Conservation (phyloP, 2,888 invertebrate species). For the Galerucella calmariensis region DNA sequence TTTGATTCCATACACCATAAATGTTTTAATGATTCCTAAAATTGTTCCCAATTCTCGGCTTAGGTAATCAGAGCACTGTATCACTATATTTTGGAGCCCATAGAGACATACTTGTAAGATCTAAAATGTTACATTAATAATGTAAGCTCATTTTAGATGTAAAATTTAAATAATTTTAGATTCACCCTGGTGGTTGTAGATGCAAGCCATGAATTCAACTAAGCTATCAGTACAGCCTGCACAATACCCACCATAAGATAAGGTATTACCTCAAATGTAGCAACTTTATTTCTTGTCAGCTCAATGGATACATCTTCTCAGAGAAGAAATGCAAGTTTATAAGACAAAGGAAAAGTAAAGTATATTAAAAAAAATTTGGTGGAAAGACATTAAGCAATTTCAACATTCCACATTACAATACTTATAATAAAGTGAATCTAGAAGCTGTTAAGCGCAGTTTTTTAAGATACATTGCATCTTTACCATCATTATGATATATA, state of each 20-base stretch:
- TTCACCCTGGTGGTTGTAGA: too few species aligned
- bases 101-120: slow-evolving; percentile 64
- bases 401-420: background rate
- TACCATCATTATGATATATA: too few species aligned
- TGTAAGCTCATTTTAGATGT: too few species aligned
- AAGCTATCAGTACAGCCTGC: background rate
- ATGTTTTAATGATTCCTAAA: slow-evolving; percentile 71
- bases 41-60: slow-evolving; percentile 65
- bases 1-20: slow-evolving; percentile 67
- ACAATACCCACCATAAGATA: background rate
- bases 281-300: too few species aligned
- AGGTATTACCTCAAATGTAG: too few species aligned
- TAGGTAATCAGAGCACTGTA: slow-evolving; percentile 56
- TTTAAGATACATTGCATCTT: too few species aligned
- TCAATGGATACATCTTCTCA: background rate
- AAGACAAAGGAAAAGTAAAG: background rate
- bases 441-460: too few species aligned
- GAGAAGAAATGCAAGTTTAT: background rate
- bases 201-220: background rate
- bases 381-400: background rate
- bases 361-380: background rate
- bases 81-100: slow-evolving; percentile 61
- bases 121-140: slow-evolving; percentile 58
- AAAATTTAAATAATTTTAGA: too few species aligned
- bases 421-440: too few species aligned